Evolutionary conservation across 1,140 invertebrate species (phyloP).

Genomic region (Cydia fagiglandana): DNA sequence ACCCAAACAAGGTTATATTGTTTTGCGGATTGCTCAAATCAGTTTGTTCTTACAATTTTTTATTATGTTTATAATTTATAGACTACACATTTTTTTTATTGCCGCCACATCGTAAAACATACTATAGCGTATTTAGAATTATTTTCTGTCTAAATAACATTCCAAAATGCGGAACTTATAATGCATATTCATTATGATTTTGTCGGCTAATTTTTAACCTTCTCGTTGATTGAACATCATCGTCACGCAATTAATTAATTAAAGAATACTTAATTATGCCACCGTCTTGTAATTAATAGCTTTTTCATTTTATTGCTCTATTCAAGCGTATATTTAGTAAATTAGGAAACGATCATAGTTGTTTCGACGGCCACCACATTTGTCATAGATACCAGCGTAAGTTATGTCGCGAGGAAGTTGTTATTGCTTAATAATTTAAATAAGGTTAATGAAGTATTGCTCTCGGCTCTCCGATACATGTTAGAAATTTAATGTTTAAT

Average conservation of each 20-base stretch:
- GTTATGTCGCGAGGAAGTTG: conserved; percentile 46
- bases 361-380: conserved; percentile 39
- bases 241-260: conserved; percentile 70
- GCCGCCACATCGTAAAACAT: conserved; percentile 53
- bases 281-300: conserved; percentile 57
- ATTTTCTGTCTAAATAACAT: conserved; percentile 43
- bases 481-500: conserved; percentile 38
- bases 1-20: conserved; percentile 52
- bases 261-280: conserved; percentile 59
- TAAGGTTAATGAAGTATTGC: conserved; percentile 64
- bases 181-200: conserved; percentile 60
- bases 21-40: conserved; percentile 52
- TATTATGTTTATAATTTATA: conserved; percentile 63
- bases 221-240: conserved; percentile 63
- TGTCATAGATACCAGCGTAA: conserved; percentile 56
- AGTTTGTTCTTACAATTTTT: conserved; percentile 53
- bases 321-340: conserved; percentile 54
- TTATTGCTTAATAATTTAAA: conserved; percentile 66
- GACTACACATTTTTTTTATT: conserved; percentile 50
- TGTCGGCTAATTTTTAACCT: conserved; percentile 65
- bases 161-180: conserved; percentile 43
- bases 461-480: conserved; percentile 39
- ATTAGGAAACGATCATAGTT: conserved; percentile 47
- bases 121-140: conserved; percentile 37
- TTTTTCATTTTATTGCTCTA: conserved; percentile 56